Conservation (phyloP, 2,113 vertebrate species). For the Enhydra lutris region DNA sequence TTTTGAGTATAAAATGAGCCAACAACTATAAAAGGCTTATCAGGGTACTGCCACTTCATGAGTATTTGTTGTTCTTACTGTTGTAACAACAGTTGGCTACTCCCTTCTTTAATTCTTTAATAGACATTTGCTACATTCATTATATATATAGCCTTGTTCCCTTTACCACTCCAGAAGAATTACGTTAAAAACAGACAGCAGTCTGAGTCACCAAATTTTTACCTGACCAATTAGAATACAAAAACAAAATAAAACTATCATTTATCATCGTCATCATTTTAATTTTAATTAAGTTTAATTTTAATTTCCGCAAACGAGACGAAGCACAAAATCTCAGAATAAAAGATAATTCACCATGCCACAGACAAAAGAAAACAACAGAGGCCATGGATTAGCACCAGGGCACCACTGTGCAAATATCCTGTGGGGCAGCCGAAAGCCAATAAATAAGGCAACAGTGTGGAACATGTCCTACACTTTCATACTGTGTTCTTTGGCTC, state of each 20-base stretch:
- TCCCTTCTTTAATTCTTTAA: background rate
- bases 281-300: background rate
- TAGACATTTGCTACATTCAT: background rate
- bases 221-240: background rate
- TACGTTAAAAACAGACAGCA: background rate
- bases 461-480: background rate
- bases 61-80: background rate
- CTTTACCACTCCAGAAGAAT: background rate
- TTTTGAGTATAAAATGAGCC: background rate
- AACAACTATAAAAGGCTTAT: background rate
- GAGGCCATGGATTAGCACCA: background rate
- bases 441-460: background rate
- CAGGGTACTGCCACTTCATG: background rate
- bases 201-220: background rate
- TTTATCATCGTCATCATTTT: background rate
- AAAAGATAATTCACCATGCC: background rate
- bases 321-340: background rate
- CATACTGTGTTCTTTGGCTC: background rate
- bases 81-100: background rate
- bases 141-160: background rate
- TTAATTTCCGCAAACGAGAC: background rate
- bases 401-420: background rate
- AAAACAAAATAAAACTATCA: slow-evolving; percentile 10
- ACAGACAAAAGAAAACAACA: background rate
- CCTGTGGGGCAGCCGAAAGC: background rate